These are phyloP conservation scores for Chionis minor DNA, from an alignment of 2,113 vertebrate genomes.

Conservation along the genomic window DNA sequence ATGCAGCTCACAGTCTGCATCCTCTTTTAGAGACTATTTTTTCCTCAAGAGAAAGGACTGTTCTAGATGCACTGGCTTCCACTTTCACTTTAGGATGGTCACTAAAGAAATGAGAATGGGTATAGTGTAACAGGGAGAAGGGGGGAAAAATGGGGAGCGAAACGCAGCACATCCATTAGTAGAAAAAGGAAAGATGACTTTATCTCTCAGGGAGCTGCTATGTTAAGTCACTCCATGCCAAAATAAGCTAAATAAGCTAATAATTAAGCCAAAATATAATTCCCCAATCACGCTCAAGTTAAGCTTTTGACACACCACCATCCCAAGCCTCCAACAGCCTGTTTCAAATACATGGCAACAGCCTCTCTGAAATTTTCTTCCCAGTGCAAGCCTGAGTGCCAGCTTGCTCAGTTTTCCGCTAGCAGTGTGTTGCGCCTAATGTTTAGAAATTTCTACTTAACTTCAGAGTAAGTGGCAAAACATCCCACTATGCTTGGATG, in stretches of 20 bases:
- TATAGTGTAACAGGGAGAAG: too few species aligned
- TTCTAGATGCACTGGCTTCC: neutral
- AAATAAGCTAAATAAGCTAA: too few species aligned
- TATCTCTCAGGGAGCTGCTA: neutral
- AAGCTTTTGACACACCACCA: neutral
- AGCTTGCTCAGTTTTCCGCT: neutral
- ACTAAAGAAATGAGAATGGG: neutral
- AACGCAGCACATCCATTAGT: neutral
- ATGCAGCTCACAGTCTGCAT: neutral
- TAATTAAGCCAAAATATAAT: neutral
- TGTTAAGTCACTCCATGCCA: neutral
- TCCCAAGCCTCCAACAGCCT: neutral
- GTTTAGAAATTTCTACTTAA: neutral
- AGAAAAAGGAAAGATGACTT: neutral
- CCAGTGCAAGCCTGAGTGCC: neutral
- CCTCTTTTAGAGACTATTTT: neutral
- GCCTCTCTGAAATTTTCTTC: neutral
- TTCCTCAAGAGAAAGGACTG: neutral
- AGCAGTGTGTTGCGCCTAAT: neutral
- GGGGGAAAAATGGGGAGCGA: neutral
- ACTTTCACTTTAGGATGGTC: neutral
- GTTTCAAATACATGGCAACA: neutral
- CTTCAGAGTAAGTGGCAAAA: neutral
- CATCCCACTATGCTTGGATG: neutral
- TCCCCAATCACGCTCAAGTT: neutral